phyloP scores from a whole-genome alignment of 1,140 invertebrate genomes.

The Cotesia vestalis region DNA sequence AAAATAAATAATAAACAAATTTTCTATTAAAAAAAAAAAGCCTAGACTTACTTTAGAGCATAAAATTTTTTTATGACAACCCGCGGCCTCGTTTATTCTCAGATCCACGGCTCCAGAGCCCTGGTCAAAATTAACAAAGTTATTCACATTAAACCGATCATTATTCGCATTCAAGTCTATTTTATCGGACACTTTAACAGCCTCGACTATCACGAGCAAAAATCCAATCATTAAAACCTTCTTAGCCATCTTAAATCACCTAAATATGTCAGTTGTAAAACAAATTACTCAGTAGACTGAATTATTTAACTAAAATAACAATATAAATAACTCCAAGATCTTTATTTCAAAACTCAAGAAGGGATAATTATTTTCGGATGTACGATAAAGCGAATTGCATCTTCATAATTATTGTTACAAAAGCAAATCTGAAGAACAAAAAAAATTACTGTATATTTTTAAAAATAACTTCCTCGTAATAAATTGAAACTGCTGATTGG shows the following conservation, averaged over 20 bases:
- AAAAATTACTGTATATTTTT: neutral
- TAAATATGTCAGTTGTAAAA: slow-evolving; percentile 8
- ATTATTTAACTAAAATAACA: slow-evolving; percentile 7
- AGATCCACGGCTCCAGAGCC: too few relatives aligned
- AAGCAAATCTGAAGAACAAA: neutral
- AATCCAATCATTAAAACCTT: neutral
- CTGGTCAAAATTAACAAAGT: too few relatives aligned
- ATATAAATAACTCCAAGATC: slow-evolving; percentile 5
- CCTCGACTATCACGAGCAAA: neutral
- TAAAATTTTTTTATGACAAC: too few relatives aligned
- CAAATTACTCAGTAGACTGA: slow-evolving; percentile 22
- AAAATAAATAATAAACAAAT: too few relatives aligned
- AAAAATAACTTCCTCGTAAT: neutral
- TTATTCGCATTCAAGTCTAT: slow-evolving; percentile 5
- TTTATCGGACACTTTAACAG: slow-evolving; percentile 19
- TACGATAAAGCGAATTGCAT: slow-evolving; percentile 44
- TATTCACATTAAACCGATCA: neutral
- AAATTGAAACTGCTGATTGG: slow-evolving; percentile 14
- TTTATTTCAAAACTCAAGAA: slow-evolving; percentile 14
- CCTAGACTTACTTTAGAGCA: too few relatives aligned
- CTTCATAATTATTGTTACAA: slow-evolving; percentile 20
- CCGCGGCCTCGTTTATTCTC: too few relatives aligned
- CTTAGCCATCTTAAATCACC: slow-evolving; percentile 22
- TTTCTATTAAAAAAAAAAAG: too few relatives aligned
- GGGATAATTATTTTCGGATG: slow-evolving; percentile 47